Conservation (phyloP, 2,797 vertebrate species). For the Champsocephalus esox region DNA sequence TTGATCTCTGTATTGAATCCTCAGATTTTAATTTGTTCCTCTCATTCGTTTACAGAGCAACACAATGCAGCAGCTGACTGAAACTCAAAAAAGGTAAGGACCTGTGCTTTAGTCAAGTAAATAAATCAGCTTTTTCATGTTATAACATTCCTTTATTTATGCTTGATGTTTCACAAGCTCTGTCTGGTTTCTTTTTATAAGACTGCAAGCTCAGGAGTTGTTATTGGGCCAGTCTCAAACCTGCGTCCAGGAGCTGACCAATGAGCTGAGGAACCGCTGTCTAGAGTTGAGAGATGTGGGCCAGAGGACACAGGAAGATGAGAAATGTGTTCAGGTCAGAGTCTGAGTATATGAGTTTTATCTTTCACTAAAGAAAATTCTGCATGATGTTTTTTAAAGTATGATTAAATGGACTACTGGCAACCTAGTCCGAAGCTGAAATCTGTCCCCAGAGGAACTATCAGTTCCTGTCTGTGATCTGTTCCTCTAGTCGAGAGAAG, state of each 20-base stretch:
- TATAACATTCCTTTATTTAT: not conserved
- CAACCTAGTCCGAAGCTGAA: not conserved
- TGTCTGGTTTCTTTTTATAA: constrained; percentile 35
- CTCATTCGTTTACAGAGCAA: constrained; percentile 81
- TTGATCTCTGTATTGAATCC: not conserved
- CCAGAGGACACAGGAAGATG: constrained; percentile 71
- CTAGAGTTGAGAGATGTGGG: constrained; percentile 80
- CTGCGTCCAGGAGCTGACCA: constrained; percentile 85
- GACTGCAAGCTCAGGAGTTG: constrained; percentile 76
- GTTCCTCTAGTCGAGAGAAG: too few species aligned
- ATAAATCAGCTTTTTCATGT: not conserved
- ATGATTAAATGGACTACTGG: not conserved
- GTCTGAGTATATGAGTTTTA: fast-evolving
- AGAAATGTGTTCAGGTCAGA: constrained; percentile 81
- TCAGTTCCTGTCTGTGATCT: not conserved
- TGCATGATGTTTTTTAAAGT: not conserved
- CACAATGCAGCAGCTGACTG: constrained; percentile 83
- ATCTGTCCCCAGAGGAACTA: not conserved
- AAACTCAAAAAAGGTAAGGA: constrained; percentile 88
- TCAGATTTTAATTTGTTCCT: not conserved
- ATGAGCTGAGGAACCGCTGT: constrained; percentile 83
- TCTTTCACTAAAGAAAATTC: not conserved
- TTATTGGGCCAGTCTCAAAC: constrained; percentile 81
- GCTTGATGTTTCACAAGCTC: not conserved
- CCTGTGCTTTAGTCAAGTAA: constrained; percentile 9